A percentile compares a stretch with the other conserved stretches of the same genome.
Conservation (phyloP, 2,888 invertebrate genomes). For the Phaonia tiefii region DNA sequence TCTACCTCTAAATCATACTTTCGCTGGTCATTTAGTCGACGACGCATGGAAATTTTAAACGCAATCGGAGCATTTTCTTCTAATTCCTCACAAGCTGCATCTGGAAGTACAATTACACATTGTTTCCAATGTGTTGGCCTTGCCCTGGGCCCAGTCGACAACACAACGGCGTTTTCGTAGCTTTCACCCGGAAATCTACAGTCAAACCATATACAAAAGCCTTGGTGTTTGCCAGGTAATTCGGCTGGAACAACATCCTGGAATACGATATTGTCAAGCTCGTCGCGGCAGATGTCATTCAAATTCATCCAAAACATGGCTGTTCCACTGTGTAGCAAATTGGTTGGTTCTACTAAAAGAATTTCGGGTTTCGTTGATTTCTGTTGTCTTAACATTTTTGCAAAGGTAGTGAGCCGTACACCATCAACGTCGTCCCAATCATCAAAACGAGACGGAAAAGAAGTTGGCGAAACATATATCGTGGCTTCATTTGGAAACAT, state of each 20-base stretch:
- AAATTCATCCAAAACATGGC: conserved; percentile 87
- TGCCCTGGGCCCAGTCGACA: conserved; percentile 90
- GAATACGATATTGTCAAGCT: conserved; percentile 83
- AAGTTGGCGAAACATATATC: conserved; percentile 81
- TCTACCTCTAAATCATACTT: conserved; percentile 86
- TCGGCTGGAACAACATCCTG: conserved; percentile 83
- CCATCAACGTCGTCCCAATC: conserved; percentile 92
- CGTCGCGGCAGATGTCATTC: conserved; percentile 83
- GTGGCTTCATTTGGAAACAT: conserved; percentile 88
- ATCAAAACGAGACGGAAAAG: conserved; percentile 83
- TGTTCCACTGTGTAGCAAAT: conserved; percentile 85
- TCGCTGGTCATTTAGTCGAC: conserved; percentile 72
- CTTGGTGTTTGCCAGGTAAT: conserved; percentile 84
- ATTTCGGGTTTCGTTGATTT: conserved; percentile 86
- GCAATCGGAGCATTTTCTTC: conserved; percentile 84
- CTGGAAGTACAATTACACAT: conserved; percentile 90
- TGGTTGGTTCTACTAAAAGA: conserved; percentile 81
- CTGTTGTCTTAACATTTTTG: conserved; percentile 83
- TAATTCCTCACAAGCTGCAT: conserved; percentile 81
- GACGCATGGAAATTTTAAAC: conserved; percentile 84
- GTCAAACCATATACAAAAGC: conserved; percentile 91
- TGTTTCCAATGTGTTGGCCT: conserved; percentile 96
- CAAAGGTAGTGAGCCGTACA: conserved; percentile 87
- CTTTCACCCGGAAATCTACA: conserved; percentile 86
- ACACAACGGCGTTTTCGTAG: conserved; percentile 82